These are phyloP conservation scores for Chalcis sispes DNA, from an alignment of 2,888 invertebrate species.

Conservation along the genomic window DNA sequence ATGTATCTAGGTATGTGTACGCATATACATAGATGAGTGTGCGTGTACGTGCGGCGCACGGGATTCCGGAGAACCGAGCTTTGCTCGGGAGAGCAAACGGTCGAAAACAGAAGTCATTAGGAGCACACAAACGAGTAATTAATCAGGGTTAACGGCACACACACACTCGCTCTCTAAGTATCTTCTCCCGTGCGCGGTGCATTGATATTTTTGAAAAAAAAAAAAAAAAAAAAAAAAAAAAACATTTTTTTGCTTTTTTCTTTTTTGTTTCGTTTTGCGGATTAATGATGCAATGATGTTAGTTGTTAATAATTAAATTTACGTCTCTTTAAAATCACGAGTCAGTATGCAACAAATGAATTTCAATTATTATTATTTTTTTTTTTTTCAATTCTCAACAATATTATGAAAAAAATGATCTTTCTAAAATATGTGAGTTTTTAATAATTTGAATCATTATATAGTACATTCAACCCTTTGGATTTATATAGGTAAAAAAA, in stretches of 20 bases:
- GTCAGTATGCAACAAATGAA: not conserved
- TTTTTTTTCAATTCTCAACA: no score
- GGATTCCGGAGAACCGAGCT: conserved; percentile 6
- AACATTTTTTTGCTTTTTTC: no score
- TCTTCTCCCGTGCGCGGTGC: not conserved
- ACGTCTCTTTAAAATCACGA: not conserved
- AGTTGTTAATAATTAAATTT: not conserved
- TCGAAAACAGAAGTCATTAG: conserved; percentile 55
- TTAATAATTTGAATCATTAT: no score
- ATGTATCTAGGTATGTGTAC: not conserved
- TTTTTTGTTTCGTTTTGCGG: not conserved
- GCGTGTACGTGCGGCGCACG: not conserved
- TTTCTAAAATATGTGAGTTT: no score
- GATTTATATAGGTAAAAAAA: no score
- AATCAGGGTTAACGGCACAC: conserved; percentile 63
- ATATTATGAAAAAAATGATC: no score
- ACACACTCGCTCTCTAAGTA: not conserved
- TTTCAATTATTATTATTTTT: not conserved
- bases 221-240: no score
- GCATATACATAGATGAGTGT: not conserved
- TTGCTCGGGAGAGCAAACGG: conserved; percentile 45
- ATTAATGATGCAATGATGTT: no score
- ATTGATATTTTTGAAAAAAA: no score
- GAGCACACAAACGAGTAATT: conserved; percentile 64
- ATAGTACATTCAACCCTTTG: no score